These are phyloP conservation scores for Thunnus albacares DNA, from an alignment of 2,797 vertebrate species.

Conservation along the genomic window DNA sequence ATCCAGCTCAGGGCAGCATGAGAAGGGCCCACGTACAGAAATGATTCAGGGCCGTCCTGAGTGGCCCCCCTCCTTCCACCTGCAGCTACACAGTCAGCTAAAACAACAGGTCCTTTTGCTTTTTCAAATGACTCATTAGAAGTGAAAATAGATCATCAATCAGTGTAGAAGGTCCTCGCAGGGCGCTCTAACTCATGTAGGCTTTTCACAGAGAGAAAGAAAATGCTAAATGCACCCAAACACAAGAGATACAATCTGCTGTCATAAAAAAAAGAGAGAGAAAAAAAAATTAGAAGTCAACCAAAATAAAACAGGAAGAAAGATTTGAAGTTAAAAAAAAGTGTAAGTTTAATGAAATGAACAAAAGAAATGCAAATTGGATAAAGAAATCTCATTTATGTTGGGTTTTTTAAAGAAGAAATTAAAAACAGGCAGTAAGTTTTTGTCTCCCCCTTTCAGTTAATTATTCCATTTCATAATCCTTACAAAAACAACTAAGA, in stretches of 20 bases:
- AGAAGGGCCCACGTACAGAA: not conserved
- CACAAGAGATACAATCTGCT: slow-evolving; percentile 89
- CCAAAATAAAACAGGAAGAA: slow-evolving; percentile 73
- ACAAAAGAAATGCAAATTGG: slow-evolving; percentile 69
- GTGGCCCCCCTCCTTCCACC: slow-evolving; percentile 54
- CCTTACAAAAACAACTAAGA: slow-evolving; percentile 76
- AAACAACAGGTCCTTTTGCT: slow-evolving; percentile 83
- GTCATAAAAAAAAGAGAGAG: slow-evolving; percentile 79
- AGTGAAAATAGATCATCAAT: slow-evolving; percentile 76
- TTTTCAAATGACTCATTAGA: slow-evolving; percentile 79
- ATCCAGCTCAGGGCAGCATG: slow-evolving; percentile 6
- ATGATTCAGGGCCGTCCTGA: slow-evolving; percentile 15
- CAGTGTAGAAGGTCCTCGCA: slow-evolving; percentile 76
- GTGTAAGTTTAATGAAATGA: slow-evolving; percentile 75
- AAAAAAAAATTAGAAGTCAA: slow-evolving; percentile 71
- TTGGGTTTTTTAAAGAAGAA: slow-evolving; percentile 66
- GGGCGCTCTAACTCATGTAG: slow-evolving; percentile 70
- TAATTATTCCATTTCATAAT: slow-evolving; percentile 78
- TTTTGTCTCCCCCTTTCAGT: slow-evolving; percentile 67
- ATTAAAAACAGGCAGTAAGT: slow-evolving; percentile 46
- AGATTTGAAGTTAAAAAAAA: slow-evolving; percentile 77
- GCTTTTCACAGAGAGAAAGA: slow-evolving; percentile 77
- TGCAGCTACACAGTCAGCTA: slow-evolving; percentile 70
- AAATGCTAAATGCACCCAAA: slow-evolving; percentile 86
- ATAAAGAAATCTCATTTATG: slow-evolving; percentile 74